phyloP scores from a whole-genome alignment of 2,888 invertebrate species.

The Apomyelois bistriatella region DNA sequence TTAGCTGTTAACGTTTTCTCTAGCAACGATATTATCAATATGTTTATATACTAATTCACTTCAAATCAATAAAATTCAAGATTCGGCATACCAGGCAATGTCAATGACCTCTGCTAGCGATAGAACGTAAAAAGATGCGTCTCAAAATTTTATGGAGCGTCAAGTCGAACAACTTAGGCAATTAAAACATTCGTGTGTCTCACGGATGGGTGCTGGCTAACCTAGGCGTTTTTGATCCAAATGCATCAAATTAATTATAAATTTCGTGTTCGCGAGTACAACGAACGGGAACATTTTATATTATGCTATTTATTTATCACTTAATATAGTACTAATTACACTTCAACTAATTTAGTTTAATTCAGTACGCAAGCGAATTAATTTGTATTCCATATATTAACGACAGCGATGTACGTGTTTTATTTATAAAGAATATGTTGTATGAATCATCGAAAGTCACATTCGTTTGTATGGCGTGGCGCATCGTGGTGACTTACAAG shows the following conservation, averaged over 20 bases:
- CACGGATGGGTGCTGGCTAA: conserved; percentile 53
- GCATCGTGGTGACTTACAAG: background rate
- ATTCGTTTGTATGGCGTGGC: background rate
- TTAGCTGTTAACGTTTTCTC: too few species aligned
- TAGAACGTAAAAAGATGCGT: conserved; percentile 57
- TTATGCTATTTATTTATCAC: background rate
- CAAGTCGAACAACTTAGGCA: conserved; percentile 51
- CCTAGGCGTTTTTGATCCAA: conserved; percentile 32
- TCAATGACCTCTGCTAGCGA: conserved; percentile 52
- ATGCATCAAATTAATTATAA: conserved; percentile 33
- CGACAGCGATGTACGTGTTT: background rate
- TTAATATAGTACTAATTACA: conserved; percentile 10
- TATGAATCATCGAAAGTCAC: conserved; percentile 3
- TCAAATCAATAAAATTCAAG: conserved; percentile 11
- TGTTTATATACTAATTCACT: too few species aligned
- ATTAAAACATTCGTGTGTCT: conserved; percentile 61
- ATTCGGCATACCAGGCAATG: conserved; percentile 26
- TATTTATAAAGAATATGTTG: conserved; percentile 1
- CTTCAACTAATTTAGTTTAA: conserved; percentile 2
- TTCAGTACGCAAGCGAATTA: conserved; percentile 1
- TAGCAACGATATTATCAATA: too few species aligned
- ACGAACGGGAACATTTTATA: conserved; percentile 3
- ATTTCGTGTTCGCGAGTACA: conserved; percentile 17
- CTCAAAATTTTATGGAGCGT: conserved; percentile 71
- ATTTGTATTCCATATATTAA: conserved; percentile 11